Evolutionary conservation across 2,888 invertebrate species (phyloP).

Genomic region (Caenorhabditis sp.): DNA sequence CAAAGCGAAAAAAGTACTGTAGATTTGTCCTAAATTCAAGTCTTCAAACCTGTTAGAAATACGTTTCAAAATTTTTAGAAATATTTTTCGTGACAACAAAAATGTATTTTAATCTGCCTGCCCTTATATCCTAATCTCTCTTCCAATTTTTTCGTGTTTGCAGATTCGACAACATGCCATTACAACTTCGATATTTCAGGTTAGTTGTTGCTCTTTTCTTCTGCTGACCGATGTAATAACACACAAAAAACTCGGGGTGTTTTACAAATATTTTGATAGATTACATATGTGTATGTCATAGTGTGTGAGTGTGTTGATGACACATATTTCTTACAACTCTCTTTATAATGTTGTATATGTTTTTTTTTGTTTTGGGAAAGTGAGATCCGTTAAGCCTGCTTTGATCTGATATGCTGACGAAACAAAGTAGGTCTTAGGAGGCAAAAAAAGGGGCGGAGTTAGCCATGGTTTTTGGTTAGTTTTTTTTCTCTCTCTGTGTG

Average conservation of each 20-base stretch:
- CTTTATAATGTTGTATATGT: not conserved
- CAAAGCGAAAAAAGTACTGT: no score
- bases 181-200: constrained; percentile 28
- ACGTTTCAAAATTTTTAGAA: no score
- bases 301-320: not conserved
- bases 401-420: not conserved
- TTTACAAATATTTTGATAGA: not conserved
- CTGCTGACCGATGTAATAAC: not conserved
- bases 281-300: not conserved
- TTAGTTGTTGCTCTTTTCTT: not conserved
- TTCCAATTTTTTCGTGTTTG: constrained; percentile 13
- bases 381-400: not conserved
- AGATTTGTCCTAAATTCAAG: no score
- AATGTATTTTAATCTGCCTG: not conserved
- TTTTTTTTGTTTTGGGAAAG: no score
- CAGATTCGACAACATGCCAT: constrained; percentile 45
- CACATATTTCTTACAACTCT: not conserved
- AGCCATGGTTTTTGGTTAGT: not conserved
- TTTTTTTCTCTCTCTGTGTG: not conserved
- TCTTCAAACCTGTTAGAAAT: no score
- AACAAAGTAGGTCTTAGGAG: not conserved
- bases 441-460: not conserved
- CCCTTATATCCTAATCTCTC: not conserved
- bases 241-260: not conserved
- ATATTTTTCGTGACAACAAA: no score